Percentiles rank a stretch among this genome's conserved stretches.
These are phyloP conservation scores for Lamprotornis superbus DNA, from an alignment of 2,113 vertebrate species.

Conservation along the genomic window DNA sequence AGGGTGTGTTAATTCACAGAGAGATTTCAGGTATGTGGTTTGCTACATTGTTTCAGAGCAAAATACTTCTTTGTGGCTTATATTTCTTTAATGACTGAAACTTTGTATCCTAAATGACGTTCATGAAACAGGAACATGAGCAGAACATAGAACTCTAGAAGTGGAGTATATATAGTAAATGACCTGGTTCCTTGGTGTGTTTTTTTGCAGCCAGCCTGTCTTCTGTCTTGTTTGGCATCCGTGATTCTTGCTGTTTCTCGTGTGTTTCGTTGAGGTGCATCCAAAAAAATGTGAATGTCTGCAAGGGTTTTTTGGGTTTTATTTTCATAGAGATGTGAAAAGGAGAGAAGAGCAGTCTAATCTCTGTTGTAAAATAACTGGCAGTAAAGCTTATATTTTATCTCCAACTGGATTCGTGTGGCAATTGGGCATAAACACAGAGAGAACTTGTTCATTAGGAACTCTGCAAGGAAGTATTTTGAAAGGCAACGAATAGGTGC, in stretches of 20 bases:
- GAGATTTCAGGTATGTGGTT: accelerated
- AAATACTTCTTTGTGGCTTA: background rate
- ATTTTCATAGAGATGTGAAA: background rate
- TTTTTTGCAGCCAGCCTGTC: background rate
- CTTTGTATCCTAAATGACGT: background rate
- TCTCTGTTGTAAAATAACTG: background rate
- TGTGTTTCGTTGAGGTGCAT: background rate
- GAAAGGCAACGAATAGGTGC: conserved; percentile 29
- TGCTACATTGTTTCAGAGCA: background rate
- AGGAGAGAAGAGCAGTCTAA: background rate
- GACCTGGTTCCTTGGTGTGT: background rate
- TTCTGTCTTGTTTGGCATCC: background rate
- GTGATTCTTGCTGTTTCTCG: background rate
- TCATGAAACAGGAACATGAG: background rate
- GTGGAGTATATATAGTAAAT: background rate
- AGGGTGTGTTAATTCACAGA: background rate
- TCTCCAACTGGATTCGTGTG: background rate
- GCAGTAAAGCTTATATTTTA: background rate
- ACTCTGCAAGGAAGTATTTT: conserved; percentile 35
- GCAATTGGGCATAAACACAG: background rate
- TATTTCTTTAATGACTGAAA: background rate
- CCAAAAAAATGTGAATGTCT: background rate
- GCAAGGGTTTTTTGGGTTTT: background rate
- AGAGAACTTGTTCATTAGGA: conserved; percentile 27
- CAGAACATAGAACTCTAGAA: background rate